Evolutionary conservation across 2,888 invertebrate genomes (phyloP), one percentile per base, ranked within the genome.

Genomic region (Macropis europaea): DNA sequence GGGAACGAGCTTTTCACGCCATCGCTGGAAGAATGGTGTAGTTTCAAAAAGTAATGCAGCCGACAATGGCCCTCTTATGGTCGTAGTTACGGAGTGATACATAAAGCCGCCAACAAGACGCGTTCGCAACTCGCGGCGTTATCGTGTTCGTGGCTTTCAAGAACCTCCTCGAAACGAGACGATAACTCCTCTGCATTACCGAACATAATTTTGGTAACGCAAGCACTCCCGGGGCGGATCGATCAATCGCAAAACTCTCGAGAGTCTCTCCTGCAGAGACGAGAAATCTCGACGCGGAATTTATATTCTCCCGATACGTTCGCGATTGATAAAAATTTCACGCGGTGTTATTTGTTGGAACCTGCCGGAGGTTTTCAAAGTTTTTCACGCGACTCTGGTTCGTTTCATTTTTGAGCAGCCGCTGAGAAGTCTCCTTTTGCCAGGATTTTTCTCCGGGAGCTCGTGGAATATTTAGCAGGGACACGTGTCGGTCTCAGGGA

Each of bases 31-130:
- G 56, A 68, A 72, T 28, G 60, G 57, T 34, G 71, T 47, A 56
- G 62, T 69, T 77, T 73, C 47, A 56, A 66, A 70, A 79, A 79
- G 73, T 76, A 79, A 79, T 72, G 69, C 53, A 62, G 42, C 62
- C 19, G 3, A 30, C 52, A 67, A 73, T 45, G 60, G 53, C 45
- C 52, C 64, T 54, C 62, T 76, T 75, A 79, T 43, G 60, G 62
- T 45, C 43, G 50, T 59, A 59, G 52, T 72, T 59, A 72, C 52
- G 42, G 22, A 38, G 62, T 57, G 79, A 72, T 69, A 66, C 68
- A 57, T 79, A 73, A 73, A 79, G 38, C 30, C 45, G 43, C 30
- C 60, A 47, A 62, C 56, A 57, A 66, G 62, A 15, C 45, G 26
- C 30, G 30, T 48, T 48, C 17, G 17, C 17, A 17, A 6, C 5